Conservation (phyloP, 2,797 vertebrate species). For the Coracias cyanogaster region DNA sequence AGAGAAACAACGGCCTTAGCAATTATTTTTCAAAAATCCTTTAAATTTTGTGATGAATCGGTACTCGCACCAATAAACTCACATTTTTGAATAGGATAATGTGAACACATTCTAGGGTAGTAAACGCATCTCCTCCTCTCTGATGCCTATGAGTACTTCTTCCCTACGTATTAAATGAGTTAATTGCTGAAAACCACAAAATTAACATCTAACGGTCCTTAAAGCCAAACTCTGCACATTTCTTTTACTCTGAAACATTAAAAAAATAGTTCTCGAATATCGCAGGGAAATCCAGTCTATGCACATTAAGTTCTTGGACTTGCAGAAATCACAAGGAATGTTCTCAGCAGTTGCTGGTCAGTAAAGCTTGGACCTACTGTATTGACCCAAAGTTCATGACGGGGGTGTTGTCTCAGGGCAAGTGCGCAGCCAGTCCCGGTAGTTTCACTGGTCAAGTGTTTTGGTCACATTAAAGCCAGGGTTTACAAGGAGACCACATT, state of each 20-base stretch:
- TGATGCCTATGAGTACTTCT: neutral
- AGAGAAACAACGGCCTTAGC: neutral
- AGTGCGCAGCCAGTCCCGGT: neutral
- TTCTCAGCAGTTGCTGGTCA: neutral
- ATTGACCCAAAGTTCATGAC: neutral
- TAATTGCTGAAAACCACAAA: neutral
- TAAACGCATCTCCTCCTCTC: neutral
- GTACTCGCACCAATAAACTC: neutral
- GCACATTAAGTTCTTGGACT: neutral
- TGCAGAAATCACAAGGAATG: neutral
- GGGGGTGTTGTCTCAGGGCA: neutral
- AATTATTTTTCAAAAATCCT: neutral
- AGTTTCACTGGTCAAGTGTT: neutral
- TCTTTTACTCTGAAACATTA: neutral
- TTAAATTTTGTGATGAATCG: neutral
- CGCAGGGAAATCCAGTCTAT: neutral
- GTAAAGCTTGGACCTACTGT: neutral
- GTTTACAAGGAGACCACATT: slow-evolving; percentile 26
- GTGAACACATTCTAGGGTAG: neutral
- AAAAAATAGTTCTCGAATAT: neutral
- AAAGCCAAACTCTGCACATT: neutral
- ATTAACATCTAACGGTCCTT: neutral
- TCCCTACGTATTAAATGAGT: neutral
- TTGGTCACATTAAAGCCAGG: neutral
- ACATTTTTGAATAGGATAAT: neutral